Conservation (phyloP, 1,140 invertebrate genomes). For the Macrosteles quadrilineatus region DNA sequence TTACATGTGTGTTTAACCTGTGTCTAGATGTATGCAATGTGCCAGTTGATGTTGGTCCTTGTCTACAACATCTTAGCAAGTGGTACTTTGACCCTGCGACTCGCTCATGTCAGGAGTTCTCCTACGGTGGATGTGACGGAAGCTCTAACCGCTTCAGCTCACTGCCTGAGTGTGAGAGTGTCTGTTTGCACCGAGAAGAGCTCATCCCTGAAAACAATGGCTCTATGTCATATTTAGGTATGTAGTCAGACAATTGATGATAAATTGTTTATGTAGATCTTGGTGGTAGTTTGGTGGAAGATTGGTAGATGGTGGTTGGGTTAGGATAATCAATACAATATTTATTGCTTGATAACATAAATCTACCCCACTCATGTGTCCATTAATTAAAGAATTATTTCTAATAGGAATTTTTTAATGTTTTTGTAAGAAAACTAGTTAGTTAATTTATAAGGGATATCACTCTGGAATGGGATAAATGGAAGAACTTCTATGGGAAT, state of each 20-base stretch:
- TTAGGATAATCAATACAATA: too few relatives aligned
- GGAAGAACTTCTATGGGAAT: too few relatives aligned
- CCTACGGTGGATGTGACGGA: constrained; percentile 67
- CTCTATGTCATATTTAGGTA: constrained; percentile 48
- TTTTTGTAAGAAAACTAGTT: too few relatives aligned
- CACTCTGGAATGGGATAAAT: too few relatives aligned
- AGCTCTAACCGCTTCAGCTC: constrained; percentile 65
- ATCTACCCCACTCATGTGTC: too few relatives aligned
- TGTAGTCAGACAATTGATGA: background rate
- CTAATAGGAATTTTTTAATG: too few relatives aligned
- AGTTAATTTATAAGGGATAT: too few relatives aligned
- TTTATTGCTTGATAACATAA: too few relatives aligned
- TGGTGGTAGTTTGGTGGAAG: background rate
- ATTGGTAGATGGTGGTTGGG: background rate
- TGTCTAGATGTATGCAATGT: constrained; percentile 72
- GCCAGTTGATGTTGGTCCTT: constrained; percentile 69
- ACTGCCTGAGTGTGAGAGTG: constrained; percentile 52
- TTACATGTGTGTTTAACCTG: too few relatives aligned
- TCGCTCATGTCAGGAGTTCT: constrained; percentile 66
- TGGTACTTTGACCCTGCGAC: constrained; percentile 72
- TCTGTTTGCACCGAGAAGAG: constrained; percentile 53
- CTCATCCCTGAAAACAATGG: constrained; percentile 51
- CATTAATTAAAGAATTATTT: too few relatives aligned
- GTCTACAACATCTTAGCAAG: constrained; percentile 62
- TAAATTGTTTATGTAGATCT: background rate